Conservation (phyloP, 2,797 vertebrate genomes). For the Lepus townsendii region DNA sequence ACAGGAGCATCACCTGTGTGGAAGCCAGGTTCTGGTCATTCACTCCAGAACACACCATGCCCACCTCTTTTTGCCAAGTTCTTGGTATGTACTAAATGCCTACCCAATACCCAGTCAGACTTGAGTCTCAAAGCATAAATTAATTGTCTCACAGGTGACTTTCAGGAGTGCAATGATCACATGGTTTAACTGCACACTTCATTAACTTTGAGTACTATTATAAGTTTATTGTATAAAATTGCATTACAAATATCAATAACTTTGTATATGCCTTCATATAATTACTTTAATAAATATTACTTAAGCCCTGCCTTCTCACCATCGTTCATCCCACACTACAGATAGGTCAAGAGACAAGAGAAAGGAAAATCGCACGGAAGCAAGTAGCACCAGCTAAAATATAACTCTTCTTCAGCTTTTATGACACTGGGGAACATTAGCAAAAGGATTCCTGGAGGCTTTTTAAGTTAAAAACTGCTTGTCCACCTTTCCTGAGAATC, state of each 20-base stretch:
- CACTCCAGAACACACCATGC: neutral
- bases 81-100: neutral
- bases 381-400: neutral
- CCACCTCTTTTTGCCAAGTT: neutral
- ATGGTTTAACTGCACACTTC: slow-evolving; percentile 15
- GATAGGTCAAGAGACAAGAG: neutral
- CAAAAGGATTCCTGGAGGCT: neutral
- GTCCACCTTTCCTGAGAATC: slow-evolving; percentile 5
- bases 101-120: neutral
- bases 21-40: neutral
- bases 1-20: neutral
- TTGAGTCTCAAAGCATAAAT: neutral
- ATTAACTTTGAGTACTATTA: neutral
- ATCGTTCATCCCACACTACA: neutral
- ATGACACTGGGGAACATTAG: neutral
- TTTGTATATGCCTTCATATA: neutral
- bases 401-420: slow-evolving; percentile 35
- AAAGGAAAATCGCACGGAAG: neutral
- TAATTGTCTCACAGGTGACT: neutral
- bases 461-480: slow-evolving; percentile 6
- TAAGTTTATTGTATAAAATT: slow-evolving; percentile 8
- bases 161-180: neutral
- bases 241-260: slow-evolving; percentile 49
- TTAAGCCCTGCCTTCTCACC: slow-evolving; percentile 1
- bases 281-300: slow-evolving; percentile 3